Percentiles rank a stretch among this genome's conserved stretches.
Conservation (phyloP, 2,113 vertebrate species). For the Saccopteryx bilineata region DNA sequence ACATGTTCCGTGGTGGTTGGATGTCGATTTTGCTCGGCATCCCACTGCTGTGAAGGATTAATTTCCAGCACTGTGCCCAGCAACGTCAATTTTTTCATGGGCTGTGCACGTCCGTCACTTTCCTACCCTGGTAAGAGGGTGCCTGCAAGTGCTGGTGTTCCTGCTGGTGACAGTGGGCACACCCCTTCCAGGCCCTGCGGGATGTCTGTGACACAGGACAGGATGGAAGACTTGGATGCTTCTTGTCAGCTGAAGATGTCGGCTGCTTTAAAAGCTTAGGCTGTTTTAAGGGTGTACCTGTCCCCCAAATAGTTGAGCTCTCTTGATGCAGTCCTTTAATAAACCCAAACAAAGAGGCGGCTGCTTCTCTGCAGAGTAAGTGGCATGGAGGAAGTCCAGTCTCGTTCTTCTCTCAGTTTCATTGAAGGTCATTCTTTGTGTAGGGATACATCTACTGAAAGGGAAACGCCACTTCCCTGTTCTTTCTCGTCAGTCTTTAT, state of each 20-base stretch:
- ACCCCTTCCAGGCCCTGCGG: not conserved
- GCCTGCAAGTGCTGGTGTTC: not conserved
- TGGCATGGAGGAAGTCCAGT: constrained; percentile 34
- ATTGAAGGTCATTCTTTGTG: not conserved
- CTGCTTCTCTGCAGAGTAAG: constrained; percentile 47
- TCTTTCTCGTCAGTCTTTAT: constrained; percentile 48
- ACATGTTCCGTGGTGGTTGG: not conserved
- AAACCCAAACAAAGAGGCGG: rapidly evolving
- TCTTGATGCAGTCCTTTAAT: not conserved
- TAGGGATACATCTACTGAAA: not conserved
- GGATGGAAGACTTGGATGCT: not conserved
- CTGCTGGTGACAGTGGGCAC: constrained; percentile 12
- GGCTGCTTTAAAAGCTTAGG: not conserved
- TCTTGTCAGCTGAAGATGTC: not conserved
- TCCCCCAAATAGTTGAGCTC: not conserved
- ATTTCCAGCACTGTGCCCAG: not conserved
- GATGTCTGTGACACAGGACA: not conserved
- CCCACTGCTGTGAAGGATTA: constrained; percentile 58
- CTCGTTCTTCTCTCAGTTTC: not conserved
- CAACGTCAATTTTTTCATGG: not conserved
- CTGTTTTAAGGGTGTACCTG: not conserved
- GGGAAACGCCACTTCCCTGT: not conserved
- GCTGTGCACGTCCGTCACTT: not conserved
- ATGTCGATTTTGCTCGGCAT: constrained; percentile 60
- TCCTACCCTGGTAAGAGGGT: constrained; percentile 20